These are phyloP conservation scores for Ardeotis arabs DNA, from an alignment of 2,113 vertebrate genomes.

Conservation along the genomic window DNA sequence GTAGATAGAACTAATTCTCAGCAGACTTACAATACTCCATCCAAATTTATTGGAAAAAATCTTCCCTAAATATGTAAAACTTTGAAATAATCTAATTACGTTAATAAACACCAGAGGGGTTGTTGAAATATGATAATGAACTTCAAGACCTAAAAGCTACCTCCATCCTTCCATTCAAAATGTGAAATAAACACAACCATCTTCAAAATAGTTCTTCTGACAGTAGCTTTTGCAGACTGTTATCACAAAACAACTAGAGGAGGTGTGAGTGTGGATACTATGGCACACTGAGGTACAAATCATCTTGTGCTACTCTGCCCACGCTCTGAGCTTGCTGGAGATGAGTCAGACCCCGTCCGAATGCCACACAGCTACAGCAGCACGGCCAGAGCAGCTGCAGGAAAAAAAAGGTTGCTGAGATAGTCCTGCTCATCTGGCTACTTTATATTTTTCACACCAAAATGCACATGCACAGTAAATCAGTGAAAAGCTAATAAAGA, in stretches of 20 bases:
- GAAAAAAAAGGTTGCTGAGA: background rate
- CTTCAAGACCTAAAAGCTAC: background rate
- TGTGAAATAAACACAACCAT: background rate
- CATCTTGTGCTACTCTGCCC: background rate
- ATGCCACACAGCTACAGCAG: background rate
- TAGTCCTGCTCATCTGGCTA: background rate
- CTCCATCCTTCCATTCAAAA: background rate
- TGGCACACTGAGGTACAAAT: background rate
- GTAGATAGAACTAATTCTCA: background rate
- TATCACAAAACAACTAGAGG: background rate
- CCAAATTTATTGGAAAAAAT: background rate
- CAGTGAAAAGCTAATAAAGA: background rate
- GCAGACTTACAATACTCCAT: background rate
- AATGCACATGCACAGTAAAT: accelerated
- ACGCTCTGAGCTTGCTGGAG: background rate
- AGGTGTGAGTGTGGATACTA: background rate
- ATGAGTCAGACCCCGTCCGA: background rate
- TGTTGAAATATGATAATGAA: background rate
- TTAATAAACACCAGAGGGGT: background rate
- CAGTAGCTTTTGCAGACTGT: background rate
- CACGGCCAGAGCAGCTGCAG: background rate
- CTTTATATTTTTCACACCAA: background rate
- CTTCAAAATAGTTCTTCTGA: background rate
- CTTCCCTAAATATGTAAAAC: background rate
- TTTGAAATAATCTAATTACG: background rate